Evolutionary conservation across 2,797 vertebrate genomes (phyloP), one percentile per base, ranked within the genome.

Genomic region (Trichosurus vulpecula): DNA sequence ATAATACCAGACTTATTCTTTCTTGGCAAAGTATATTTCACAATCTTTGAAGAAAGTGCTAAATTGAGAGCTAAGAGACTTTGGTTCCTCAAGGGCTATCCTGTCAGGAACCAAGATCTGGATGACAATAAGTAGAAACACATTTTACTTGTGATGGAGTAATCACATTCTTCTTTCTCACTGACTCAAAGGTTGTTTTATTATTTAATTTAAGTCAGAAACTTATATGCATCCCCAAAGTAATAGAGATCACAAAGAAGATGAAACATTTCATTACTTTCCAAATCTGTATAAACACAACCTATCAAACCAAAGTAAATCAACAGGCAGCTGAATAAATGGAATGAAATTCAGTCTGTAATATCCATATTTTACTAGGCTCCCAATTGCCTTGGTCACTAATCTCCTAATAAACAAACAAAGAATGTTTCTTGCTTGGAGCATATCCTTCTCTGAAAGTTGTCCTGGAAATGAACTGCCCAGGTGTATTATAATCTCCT

Each of bases 251-350:
- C 27, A 41, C 91, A 92, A 57, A 92, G 54, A 91, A 91, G 54
- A 91, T 57, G 54, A 92, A 92, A 57, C 47, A 91, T 57, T 91
- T 91, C 41, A 57, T 57, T 56, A 47, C 54, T 92, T 56, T 92
- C 41, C 30, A 92, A 92, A 56, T 91, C 91, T 47, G 41, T 29
- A 56, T n/a, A 55, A 47, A 29, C 53, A 81, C 53, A 91, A 47
- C 91, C 31, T 41, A 91, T 30, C 35, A 91, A 91, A 91, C 91
- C 35, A 91, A 92, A 92, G 91, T 57, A 31, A 51, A 35, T 52
- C n/a, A 92, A 22, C 13, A 58, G 6, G 51, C 29, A 58, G 29
- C 55, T 81, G 74, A 81, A 81, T 47, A 47, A 81, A 81, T 81
- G 74, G n/a, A 92, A 92, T 57, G 29, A 58, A 47, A 57, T 92